Conservation (phyloP, 2,113 vertebrate species). For the Myiopsitta monachus region DNA sequence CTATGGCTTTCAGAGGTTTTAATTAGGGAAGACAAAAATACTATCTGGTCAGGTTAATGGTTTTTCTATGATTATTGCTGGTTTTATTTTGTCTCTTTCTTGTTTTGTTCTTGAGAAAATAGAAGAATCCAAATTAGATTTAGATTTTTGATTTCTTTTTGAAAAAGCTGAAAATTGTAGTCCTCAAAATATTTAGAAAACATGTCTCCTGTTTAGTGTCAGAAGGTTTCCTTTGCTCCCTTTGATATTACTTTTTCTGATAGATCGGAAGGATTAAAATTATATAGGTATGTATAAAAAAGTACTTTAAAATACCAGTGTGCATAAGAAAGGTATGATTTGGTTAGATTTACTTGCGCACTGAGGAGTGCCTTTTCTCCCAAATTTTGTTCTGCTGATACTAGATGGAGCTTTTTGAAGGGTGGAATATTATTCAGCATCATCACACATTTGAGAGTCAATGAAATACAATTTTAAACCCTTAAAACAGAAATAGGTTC, state of each 20-base stretch:
- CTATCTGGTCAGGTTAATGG: background rate
- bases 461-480: background rate
- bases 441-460: background rate
- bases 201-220: background rate
- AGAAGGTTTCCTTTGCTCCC: background rate
- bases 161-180: background rate
- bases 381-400: background rate
- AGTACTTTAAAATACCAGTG: background rate
- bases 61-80: background rate
- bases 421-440: background rate
- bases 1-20: constrained; percentile 14
- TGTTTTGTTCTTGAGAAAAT: background rate
- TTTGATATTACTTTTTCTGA: background rate
- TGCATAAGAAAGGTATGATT: background rate
- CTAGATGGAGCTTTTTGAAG: background rate
- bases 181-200: background rate
- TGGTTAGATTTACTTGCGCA: background rate
- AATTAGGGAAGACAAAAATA: constrained; percentile 25
- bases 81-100: constrained; percentile 7
- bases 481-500: background rate
- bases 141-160: background rate
- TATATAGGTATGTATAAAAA: background rate
- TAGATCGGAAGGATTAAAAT: background rate
- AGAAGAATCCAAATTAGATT: background rate
- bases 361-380: background rate